A percentile compares a stretch with the other conserved stretches of the same genome.
phyloP scores from a whole-genome alignment of 2,888 invertebrate species.

The Drosophila siamana region DNA sequence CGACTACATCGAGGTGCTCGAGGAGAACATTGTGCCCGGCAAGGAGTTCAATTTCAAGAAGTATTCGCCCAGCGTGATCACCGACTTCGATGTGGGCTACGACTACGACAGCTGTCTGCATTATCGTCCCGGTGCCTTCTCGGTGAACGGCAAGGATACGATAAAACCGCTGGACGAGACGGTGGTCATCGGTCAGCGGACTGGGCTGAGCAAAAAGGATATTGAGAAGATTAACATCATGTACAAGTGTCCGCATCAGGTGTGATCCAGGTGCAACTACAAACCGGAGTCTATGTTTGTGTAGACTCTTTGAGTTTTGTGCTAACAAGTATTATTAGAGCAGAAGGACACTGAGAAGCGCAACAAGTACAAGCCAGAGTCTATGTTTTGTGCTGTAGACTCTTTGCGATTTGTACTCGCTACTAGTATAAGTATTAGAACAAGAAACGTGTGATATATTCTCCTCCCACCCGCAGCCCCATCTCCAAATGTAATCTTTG shows the following conservation, averaged over 20 bases:
- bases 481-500: slow-evolving; percentile 18
- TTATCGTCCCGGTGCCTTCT: slow-evolving; percentile 91
- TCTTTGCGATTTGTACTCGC: slow-evolving; percentile 23
- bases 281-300: slow-evolving; percentile 1
- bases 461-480: background rate
- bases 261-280: slow-evolving; percentile 45
- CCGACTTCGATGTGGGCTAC: slow-evolving; percentile 89
- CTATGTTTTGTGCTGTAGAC: background rate
- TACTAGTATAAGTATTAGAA: slow-evolving; percentile 36
- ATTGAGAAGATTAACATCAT: slow-evolving; percentile 82
- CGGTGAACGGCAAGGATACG: slow-evolving; percentile 89
- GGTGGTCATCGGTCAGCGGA: slow-evolving; percentile 82
- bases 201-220: slow-evolving; percentile 79
- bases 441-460: slow-evolving; percentile 58
- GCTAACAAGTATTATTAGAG: slow-evolving; percentile 37
- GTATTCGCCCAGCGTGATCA: slow-evolving; percentile 86
- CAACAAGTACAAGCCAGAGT: slow-evolving; percentile 8
- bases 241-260: slow-evolving; percentile 81
- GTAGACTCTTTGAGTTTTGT: slow-evolving; percentile 6
- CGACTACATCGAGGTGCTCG: slow-evolving; percentile 87
- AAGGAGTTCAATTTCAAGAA: slow-evolving; percentile 90
- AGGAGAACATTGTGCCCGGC: slow-evolving; percentile 86
- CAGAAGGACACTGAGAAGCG: background rate
- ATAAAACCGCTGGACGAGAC: slow-evolving; percentile 86
- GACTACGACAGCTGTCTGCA: slow-evolving; percentile 93